Base-by-base conservation (phyloP, 2,888 invertebrate species). In the Cylindroiulus punctatus region DNA sequence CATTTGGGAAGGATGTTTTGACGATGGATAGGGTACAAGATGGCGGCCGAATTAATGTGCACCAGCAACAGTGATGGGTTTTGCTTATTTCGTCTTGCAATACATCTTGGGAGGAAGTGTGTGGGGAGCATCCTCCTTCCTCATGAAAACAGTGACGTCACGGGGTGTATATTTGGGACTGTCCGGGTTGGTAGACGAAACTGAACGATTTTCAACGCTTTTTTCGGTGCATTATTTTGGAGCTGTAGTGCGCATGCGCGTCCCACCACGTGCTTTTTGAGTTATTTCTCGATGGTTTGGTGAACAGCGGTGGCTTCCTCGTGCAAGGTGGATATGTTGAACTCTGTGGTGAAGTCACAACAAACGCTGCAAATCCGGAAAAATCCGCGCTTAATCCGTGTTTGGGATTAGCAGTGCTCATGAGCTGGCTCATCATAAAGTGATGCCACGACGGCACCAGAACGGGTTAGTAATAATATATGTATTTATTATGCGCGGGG, bases 41-140 rank as follows among this genome's bases (percentile, higher is more conserved):
- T 30, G 76, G 76, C 30, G 14, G 12, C 76, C 76, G 14, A 14
- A 76, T 76, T 30, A 65, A 22, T 26, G 65, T 26, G 47, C 47
- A 65, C 65, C n/a, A 57, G 57, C 57, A 57, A 57, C 57, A 57
- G 57, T 22, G 7, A 65, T 65, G 26, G n/a, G 65, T 14, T 65
- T 26, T 26, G 22, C 26, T 12, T 65, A 30, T 30, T 76, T 30
- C 76, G 30, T 76, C 76, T 76, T n/a, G 65, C 65, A 22, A 65
- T 65, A 65, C 65, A 14, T 76, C 76, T 76, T 76, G 76, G n/a
- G 30, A 76, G 76, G 76, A 76, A 76, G 30, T 76, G 76, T 76
- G 76, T 76, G 76, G 76, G 76, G 76, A 76, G 76, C 76, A 76
- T 76, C 76, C 76, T 76, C 76, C 30, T 76, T 76, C 30, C 76